phyloP scores from a whole-genome alignment of 2,113 vertebrate genomes.

The Carassius gibelio region DNA sequence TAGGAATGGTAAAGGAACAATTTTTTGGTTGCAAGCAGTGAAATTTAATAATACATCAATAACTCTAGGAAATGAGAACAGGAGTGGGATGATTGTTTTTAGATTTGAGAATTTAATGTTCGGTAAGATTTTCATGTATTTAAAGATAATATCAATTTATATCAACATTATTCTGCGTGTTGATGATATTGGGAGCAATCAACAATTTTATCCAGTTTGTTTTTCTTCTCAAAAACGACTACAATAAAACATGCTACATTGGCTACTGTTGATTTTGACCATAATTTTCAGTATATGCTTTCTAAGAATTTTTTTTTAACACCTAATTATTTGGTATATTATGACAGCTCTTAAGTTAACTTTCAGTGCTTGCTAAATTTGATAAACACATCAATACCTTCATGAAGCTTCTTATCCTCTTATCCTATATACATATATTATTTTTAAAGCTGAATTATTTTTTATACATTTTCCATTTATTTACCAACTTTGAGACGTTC shows the following conservation, averaged over 20 bases:
- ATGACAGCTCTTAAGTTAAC: background rate
- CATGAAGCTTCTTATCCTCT: background rate
- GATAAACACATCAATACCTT: background rate
- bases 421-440: background rate
- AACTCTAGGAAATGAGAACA: background rate
- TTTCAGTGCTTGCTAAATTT: background rate
- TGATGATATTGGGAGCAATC: background rate
- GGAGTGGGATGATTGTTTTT: background rate
- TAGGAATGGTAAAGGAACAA: background rate
- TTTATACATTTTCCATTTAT: background rate
- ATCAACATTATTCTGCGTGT: background rate
- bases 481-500: background rate
- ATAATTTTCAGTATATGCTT: background rate
- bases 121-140: background rate
- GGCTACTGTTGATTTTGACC: constrained; percentile 62
- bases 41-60: background rate
- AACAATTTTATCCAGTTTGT: background rate
- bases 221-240: background rate
- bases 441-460: background rate
- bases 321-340: background rate
- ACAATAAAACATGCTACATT: constrained; percentile 68
- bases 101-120: background rate
- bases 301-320: background rate
- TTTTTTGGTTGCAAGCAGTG: too few species aligned
- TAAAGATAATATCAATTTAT: background rate